Base-by-base conservation (phyloP, 2,113 vertebrate species). In the Mionectes macconnelli region DNA sequence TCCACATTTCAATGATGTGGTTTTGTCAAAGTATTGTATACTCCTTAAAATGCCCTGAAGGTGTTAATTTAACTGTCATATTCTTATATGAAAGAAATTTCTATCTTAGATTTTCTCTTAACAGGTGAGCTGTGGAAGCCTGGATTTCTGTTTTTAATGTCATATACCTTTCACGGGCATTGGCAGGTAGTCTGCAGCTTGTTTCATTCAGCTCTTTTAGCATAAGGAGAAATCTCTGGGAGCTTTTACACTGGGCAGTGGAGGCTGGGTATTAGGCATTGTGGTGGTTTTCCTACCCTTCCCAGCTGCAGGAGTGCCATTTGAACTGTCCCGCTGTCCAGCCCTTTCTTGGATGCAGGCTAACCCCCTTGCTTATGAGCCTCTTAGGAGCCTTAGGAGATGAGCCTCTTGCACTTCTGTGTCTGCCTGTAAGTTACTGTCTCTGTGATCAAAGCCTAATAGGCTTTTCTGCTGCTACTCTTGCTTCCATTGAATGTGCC, bases 281-380 rank as follows among this genome's bases (percentile, higher is more conserved):
- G 35, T 11, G 13, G 9, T 64, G 40, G 13, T 44, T 31, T 91
- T 72, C 31, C 40, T 60, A 1, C 42, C 17, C 49, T 77, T 77
- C 28, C 22, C 10, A 83, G 52, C 30, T 78, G n/a, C 44, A n/a
- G 35, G 27, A 87, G 45, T 28, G 39, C 14, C 14, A 8, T 57
- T 62, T 69, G 30, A 37, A 14, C 11, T 0, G 0, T 75, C 22
- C n/a, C 1, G 1, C n/a, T 81, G 37, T 18, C 50, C 39, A 18
- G 14, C 2, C 14, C 4, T 14, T 56, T 66, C 33, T 53, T 0
- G 1, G 20, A 27, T 57, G 45, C 53, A 59, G n/a, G 6, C 33
- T 66, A 40, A 52, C 14, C 27, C 13, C 0, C 0, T 40, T 64
- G 67, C 50, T 68, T 60, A 49, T 19, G 25, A n/a, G n/a, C n/a